Conservation (phyloP, 2,113 vertebrate genomes). For the Eretmochelys imbricata region DNA sequence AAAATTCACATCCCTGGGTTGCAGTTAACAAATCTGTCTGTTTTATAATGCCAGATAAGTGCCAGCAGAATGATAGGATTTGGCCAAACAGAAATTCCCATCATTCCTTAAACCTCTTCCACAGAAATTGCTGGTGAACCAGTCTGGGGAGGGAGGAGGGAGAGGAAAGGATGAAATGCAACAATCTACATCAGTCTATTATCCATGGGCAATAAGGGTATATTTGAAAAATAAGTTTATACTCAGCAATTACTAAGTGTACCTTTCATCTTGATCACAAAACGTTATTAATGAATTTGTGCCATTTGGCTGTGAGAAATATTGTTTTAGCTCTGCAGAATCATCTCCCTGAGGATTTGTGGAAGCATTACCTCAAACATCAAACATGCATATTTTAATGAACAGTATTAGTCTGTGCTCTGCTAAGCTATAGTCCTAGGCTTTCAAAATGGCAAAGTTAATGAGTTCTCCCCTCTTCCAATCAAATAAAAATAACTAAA, state of each 20-base stretch:
- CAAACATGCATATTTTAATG: slow-evolving; percentile 69
- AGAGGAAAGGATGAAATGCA: neutral
- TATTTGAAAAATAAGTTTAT: neutral
- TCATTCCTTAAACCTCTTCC: slow-evolving; percentile 6
- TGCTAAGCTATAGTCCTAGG: slow-evolving; percentile 9
- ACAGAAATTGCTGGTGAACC: slow-evolving; percentile 49
- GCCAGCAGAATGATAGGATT: neutral
- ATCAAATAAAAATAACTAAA: slow-evolving; percentile 41
- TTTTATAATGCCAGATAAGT: neutral
- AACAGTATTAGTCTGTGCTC: slow-evolving; percentile 23
- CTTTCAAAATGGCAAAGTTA: slow-evolving; percentile 53
- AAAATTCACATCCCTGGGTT: neutral
- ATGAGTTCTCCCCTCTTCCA: slow-evolving; percentile 37
- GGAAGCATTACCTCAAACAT: slow-evolving; percentile 67
- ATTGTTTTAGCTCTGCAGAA: slow-evolving; percentile 31
- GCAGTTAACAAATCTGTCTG: neutral
- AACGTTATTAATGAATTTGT: slow-evolving; percentile 46
- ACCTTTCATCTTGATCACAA: slow-evolving; percentile 52
- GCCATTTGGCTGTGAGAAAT: slow-evolving; percentile 27
- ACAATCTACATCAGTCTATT: neutral
- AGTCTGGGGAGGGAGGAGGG: slow-evolving; percentile 27
- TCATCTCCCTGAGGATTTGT: slow-evolving; percentile 12
- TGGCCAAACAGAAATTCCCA: slow-evolving; percentile 10
- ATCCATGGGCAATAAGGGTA: slow-evolving; percentile 21
- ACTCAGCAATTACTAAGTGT: slow-evolving; percentile 20